These are phyloP conservation scores for Plutomurus gul DNA, from an alignment of 1,140 invertebrate genomes.

Conservation along the genomic window DNA sequence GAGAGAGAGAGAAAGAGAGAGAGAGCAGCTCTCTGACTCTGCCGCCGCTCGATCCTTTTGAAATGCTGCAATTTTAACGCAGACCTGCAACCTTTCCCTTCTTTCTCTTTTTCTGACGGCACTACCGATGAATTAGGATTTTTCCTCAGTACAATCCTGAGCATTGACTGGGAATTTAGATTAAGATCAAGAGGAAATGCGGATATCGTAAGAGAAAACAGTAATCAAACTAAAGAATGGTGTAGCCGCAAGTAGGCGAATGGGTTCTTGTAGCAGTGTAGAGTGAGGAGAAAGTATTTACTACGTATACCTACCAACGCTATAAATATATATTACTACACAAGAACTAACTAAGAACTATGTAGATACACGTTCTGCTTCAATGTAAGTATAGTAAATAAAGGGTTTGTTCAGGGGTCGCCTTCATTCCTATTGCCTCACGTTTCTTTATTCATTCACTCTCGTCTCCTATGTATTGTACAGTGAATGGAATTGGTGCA, in stretches of 20 bases:
- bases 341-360: no score
- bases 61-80: constrained; percentile 5
- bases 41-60: background rate
- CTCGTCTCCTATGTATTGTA: no score
- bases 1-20: no score
- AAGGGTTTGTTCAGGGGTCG: no score
- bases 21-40: no score
- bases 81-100: background rate
- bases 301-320: no score
- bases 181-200: constrained; percentile 21
- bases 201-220: constrained; percentile 26
- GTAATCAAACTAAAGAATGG: background rate
- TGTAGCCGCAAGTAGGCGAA: background rate
- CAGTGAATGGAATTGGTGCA: no score
- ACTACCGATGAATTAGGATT: constrained; percentile 24
- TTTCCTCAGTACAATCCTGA: background rate
- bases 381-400: no score
- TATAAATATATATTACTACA: no score
- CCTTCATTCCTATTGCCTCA: no score
- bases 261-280: background rate
- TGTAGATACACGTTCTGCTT: no score
- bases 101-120: background rate
- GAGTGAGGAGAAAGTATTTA: background rate
- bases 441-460: no score
- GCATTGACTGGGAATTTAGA: constrained; percentile 21